These are phyloP conservation scores for Callocephalon fimbriatum DNA, from an alignment of 2,113 vertebrate genomes.

Conservation along the genomic window DNA sequence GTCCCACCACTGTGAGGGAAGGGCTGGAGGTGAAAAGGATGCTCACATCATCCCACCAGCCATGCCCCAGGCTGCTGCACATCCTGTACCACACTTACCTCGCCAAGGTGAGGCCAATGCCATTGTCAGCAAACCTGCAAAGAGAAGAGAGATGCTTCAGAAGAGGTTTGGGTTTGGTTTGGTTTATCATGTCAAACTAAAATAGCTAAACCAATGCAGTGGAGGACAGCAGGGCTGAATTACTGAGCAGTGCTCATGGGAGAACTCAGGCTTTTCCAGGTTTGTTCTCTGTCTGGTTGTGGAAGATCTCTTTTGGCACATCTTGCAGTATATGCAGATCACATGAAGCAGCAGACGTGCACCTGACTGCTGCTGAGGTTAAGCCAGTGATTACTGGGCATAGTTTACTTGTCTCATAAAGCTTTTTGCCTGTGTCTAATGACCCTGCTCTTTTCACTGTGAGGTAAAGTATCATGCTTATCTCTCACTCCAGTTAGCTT, in stretches of 20 bases:
- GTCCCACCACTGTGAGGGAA: slow-evolving; percentile 87
- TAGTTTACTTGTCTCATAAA: neutral
- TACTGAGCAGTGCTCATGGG: neutral
- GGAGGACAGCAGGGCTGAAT: neutral
- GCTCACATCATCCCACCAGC: neutral
- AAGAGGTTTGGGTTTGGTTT: neutral
- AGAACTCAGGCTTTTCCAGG: neutral
- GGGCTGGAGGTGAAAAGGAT: neutral
- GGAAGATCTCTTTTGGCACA: neutral
- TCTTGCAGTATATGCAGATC: neutral
- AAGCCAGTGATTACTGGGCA: neutral
- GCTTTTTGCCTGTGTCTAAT: neutral
- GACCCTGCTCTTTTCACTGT: neutral
- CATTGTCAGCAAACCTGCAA: slow-evolving; percentile 95
- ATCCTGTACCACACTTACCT: slow-evolving; percentile 79
- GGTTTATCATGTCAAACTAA: neutral
- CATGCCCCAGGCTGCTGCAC: neutral
- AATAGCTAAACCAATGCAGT: neutral
- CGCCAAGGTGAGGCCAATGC: slow-evolving; percentile 93
- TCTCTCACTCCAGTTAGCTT: neutral
- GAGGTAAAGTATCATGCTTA: neutral
- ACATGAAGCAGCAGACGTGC: neutral
- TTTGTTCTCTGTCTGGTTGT: neutral
- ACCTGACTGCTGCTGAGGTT: neutral
- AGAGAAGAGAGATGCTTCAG: slow-evolving; percentile 8